Evolutionary conservation across 2,888 invertebrate species (phyloP), one percentile per base, ranked within the genome.

Genomic region (Busseola fusca): DNA sequence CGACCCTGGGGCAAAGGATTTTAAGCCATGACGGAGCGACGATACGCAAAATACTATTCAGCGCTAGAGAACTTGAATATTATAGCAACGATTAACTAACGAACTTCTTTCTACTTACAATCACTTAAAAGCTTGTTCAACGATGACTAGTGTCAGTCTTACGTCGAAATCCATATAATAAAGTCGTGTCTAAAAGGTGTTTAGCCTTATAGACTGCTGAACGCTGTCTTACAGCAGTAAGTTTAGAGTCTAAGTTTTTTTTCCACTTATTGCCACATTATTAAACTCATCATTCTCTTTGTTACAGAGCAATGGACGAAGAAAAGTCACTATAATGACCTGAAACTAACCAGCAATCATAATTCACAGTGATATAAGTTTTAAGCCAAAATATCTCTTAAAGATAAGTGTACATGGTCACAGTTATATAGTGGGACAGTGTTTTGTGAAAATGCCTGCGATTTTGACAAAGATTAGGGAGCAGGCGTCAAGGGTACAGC

Each of bases 391-490:
- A 76, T 89, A 89, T 90, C 89, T 89, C 86, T 59, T 67, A 73
- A 74, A 70, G 25, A 62, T 84, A 87, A 88, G 82, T 52, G 73
- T 83, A 84, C 80, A 84, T 81, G 81, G 59, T 73, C 73, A 75
- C 65, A 78, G 71, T 59, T 57, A 59, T 65, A 67, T 72, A 69
- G 58, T 42, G 27, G n/a, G 64, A 72, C 50, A 69, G 48, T 63
- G 30, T 56, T 64, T 69, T 81, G 64, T 69, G 66, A 91, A 88
- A 86, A 96, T 96, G 96, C 96, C 96, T 74, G 95, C 96, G 34
- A 95, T 96, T 76, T 84, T 96, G 81, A 90, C 95, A 34, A 96
- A 96, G 88, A 92, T 96, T 9, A 86, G 94, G 58, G 96, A 95
- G 87, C 92, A 92, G 83, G 95, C 95, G 83, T 94, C 93, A 80